Percentiles rank a stretch among this genome's conserved stretches.
Evolutionary conservation across 2,888 invertebrate species (phyloP).

Genomic region (Sepioteuthis lessoniana): DNA sequence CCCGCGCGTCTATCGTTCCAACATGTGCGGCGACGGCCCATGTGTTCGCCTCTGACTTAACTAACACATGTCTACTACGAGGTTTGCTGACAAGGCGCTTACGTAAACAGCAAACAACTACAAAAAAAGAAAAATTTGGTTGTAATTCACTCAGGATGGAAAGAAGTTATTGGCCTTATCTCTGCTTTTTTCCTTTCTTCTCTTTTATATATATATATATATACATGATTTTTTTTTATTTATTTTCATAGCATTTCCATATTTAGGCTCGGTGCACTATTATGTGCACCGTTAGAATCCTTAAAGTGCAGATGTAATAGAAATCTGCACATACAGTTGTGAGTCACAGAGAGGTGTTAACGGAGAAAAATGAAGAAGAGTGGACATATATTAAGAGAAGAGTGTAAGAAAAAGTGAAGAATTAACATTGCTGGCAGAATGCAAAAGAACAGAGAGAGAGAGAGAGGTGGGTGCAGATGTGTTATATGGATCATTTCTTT

Average conservation of each 20-base stretch:
- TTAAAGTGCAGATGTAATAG: background rate
- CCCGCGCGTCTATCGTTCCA: too few relatives aligned
- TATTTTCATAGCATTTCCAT: background rate
- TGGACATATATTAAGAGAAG: too few relatives aligned
- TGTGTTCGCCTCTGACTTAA: background rate
- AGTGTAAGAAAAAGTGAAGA: too few relatives aligned
- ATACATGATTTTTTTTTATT: background rate
- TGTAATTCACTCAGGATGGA: too few relatives aligned
- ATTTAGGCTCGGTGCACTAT: background rate
- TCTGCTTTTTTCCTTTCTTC: too few relatives aligned
- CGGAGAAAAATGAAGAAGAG: too few relatives aligned
- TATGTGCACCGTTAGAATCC: background rate
- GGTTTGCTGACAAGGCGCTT: constrained; percentile 5
- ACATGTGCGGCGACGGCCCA: background rate
- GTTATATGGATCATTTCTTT: too few relatives aligned
- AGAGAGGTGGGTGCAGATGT: too few relatives aligned
- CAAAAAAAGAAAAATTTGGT: too few relatives aligned
- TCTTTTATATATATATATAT: background rate
- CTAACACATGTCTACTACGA: background rate
- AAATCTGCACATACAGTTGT: background rate
- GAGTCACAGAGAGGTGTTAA: background rate
- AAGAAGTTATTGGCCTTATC: too few relatives aligned
- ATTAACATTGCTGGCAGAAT: too few relatives aligned
- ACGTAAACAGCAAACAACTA: background rate
- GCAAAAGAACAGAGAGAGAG: too few relatives aligned